Evolutionary conservation across 2,888 invertebrate species (phyloP), one percentile per base, ranked within the genome.

Genomic region (Campoletis raptor): DNA sequence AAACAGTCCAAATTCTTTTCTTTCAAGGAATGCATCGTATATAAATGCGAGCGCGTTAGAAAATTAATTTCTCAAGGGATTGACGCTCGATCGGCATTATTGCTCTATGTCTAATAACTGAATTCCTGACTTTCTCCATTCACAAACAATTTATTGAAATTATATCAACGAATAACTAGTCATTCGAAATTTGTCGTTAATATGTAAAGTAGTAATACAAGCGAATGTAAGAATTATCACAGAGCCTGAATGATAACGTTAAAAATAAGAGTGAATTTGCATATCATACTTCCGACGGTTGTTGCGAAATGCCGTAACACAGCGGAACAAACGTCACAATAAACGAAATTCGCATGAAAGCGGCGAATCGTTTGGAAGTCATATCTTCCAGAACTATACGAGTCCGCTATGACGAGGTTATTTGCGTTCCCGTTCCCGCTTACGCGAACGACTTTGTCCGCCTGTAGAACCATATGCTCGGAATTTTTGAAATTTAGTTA

Each of bases 231-330:
- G 36, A 12, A 30, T 36, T 36, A 36, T 18, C 12, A 6, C 30
- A 10, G 2, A 12, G 18, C 15, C 5, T 12, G 10, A 30, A 24
- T 21, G 37, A 30, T 48, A 12, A 36, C 24, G n/a, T 42, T 18
- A 18, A 54, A 12, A 52, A 74, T 67, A 37, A 67, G 48, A 10
- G 70, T 18, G 69, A 74, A 42, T 45, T 54, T 52, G 74, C 15
- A 45, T 52, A 21, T 61, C 66, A 6, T 73, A 89, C 89, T 83
- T 89, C 89, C 0, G 83, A 61, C 12, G 87, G 42, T 74, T 89
- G 88, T 72, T 90, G 90, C 5, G 85, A 80, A 30, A 85, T 61
- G 21, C 86, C 78, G 15, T 76, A 83, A 72, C 85, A 88, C 67
- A 89, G 80, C n/a, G 85, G 74, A 21, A 80, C 85, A 15, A 89